Conservation (phyloP, 2,888 invertebrate genomes). For the Drosophila tripunctata region DNA sequence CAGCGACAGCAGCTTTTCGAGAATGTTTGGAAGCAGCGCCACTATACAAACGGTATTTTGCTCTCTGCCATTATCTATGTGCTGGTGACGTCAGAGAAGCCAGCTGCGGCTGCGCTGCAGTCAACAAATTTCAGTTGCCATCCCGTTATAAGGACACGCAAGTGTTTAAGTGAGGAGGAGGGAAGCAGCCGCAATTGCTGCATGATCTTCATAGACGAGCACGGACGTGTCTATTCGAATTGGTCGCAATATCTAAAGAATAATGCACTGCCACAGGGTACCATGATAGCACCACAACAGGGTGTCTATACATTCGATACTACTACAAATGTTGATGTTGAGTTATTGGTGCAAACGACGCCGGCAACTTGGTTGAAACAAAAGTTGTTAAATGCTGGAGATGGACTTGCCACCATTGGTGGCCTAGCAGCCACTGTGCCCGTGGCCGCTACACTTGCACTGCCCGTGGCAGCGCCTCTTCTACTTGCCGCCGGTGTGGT, state of each 20-base stretch:
- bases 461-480: constrained; percentile 61
- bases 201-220: constrained; percentile 80
- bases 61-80: constrained; percentile 77
- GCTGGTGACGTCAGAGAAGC: constrained; percentile 62
- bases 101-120: too few species aligned
- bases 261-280: constrained; percentile 84
- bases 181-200: too few species aligned
- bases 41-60: constrained; percentile 71
- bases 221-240: constrained; percentile 83
- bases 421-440: constrained; percentile 64
- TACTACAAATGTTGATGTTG: constrained; percentile 43
- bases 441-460: constrained; percentile 53
- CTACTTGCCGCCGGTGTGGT: constrained; percentile 60
- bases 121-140: constrained; percentile 66
- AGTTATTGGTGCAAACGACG: constrained; percentile 63
- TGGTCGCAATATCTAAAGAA: constrained; percentile 84
- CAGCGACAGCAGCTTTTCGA: constrained; percentile 58
- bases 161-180: constrained; percentile 56
- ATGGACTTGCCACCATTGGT: constrained; percentile 64
- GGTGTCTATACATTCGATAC: constrained; percentile 79
- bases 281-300: constrained; percentile 84
- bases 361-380: constrained; percentile 51
- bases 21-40: constrained; percentile 74
- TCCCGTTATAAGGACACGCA: constrained; percentile 77
- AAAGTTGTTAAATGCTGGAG: constrained; percentile 53